Evolutionary conservation across 2,113 vertebrate species (phyloP), one percentile per base, ranked within the genome.

Genomic region (Sinocyclocheilus anshuiensis): DNA sequence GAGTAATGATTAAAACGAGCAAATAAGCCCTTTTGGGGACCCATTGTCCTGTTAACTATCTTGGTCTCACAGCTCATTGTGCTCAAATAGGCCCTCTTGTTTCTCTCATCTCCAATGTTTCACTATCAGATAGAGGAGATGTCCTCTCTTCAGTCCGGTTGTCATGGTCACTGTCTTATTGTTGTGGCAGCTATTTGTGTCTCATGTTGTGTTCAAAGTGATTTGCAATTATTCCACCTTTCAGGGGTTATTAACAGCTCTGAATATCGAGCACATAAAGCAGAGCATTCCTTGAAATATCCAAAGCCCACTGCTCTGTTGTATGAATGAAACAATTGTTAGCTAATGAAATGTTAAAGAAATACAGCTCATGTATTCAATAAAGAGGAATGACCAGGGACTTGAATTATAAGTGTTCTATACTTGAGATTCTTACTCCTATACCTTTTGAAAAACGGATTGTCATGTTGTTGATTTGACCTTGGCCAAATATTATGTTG

Each of bases 91-190:
- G 12, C 78, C 57, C 77, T 77, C 59, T 53, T 76, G 79, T 77
- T 53, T 82, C 5, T 65, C 79, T 83, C 80, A 53, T 65, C 48
- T 26, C 39, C 72, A 67, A 22, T 80, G 26, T 75, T 59, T 77
- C 86, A n/a, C 79, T 74, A 74, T 48, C 85, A 59, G 69, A 86
- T 61, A 75, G 69, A 82, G 78, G 55, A 50, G 69, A 76, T 86
- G 85, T 65, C 85, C 67, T 76, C 85, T 55, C 80, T 55, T 76
- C 72, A 77, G 72, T 65, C 80, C 63, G 69, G 86, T 87, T 87
- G 86, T 87, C 86, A 87, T 87, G 86, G 86, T 42, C 86, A 87
- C 86, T 82, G 80, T 53, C 72, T 75, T 80, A 55, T 82, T 83
- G 85, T 87, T 87, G 33, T 83, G 50, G 48, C 69, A 57, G 81